These are phyloP conservation scores for Clarias gariepinus DNA, from an alignment of 2,113 vertebrate species.

Conservation along the genomic window DNA sequence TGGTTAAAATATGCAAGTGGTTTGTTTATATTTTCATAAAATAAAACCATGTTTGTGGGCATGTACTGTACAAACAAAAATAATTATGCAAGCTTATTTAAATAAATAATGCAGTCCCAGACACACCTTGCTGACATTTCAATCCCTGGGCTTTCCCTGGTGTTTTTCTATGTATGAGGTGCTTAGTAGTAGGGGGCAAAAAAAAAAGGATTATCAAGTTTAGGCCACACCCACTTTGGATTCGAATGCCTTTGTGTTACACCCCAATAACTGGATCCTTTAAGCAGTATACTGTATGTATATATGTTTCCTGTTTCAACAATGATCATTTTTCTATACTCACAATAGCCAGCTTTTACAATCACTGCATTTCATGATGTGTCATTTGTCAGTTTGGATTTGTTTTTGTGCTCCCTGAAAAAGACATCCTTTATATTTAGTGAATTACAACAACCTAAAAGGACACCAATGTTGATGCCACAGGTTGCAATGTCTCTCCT, in stretches of 20 bases:
- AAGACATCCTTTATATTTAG: background rate
- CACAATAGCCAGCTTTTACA: slow-evolving; percentile 7
- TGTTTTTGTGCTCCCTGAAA: background rate
- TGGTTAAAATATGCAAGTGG: background rate
- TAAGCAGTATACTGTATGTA: background rate
- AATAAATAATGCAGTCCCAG: background rate
- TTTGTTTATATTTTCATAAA: background rate
- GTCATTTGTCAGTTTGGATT: slow-evolving; percentile 2
- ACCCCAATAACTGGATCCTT: background rate
- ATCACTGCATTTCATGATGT: background rate
- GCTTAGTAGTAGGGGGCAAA: background rate
- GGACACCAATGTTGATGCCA: background rate
- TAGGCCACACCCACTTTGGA: background rate
- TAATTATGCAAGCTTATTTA: background rate
- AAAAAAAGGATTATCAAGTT: background rate
- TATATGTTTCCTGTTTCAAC: slow-evolving; percentile 7
- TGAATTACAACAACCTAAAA: background rate
- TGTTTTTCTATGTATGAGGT: background rate
- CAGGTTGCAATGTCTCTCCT: background rate
- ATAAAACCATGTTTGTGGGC: background rate
- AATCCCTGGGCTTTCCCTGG: background rate
- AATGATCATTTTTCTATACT: background rate
- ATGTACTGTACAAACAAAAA: background rate
- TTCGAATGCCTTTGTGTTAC: background rate
- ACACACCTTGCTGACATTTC: background rate